Base-by-base conservation (phyloP, 2,113 vertebrate genomes). In the Vireo altiloquus region DNA sequence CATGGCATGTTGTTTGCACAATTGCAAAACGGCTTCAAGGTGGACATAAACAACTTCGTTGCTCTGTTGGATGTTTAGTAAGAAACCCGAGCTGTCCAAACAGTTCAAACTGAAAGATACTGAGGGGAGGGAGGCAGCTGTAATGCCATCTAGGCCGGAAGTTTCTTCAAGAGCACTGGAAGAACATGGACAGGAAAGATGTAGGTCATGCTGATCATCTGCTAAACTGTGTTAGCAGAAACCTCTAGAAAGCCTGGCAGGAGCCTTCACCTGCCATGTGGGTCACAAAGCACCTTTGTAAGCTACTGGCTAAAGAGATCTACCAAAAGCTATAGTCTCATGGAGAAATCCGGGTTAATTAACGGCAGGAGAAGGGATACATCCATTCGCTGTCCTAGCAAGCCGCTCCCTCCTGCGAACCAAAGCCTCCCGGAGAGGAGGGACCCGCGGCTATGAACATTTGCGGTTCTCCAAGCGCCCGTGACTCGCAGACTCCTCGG, bases 361-460 rank as follows among this genome's bases (percentile, higher is more conserved):
- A 22, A 20, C 1, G 24, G 30, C 53, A 74, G 54, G 16, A 66
- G 28, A 11, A 71, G 47, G 56, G 47, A 59, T 19, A 27, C 27
- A 44, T 84, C 24, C 3, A 0, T 9, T 33, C 2, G 0, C 30
- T 25, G 27, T 25, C 42, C 20, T 3, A 31, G 20, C 71, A 17
- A 50, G 44, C 61, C 25, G 35, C 44, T 59, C 52, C 53, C 71
- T 59, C 14, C 46, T 2, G 72, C 18, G 6, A 52, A 23, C 53
- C 54, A 13, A 46, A 87, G 39, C 64, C 39, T 37, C 39, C 46
- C 22, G 54, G 22, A 46, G 72, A 37, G 18, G 14, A 23, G 33
- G 39, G 37, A 69, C 33, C 63, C 33, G 4, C 46, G 22, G 22
- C 54, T 60, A 7, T 4, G 2, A 33, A 24, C 19, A 33, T 39